Evolutionary conservation across 2,797 vertebrate species (phyloP).

Genomic region (Cetoscarus ocellatus): DNA sequence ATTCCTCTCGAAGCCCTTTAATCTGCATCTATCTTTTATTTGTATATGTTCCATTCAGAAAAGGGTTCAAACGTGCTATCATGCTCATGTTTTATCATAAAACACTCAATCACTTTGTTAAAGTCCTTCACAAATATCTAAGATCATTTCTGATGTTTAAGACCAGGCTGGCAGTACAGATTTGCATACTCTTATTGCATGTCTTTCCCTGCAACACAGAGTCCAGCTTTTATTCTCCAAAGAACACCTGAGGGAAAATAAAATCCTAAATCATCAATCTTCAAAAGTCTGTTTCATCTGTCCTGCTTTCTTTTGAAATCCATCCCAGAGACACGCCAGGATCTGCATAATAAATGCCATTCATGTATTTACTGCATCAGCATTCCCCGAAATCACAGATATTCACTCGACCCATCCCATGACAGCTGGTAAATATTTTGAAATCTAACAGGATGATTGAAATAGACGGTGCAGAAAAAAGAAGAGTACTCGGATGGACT

Average conservation of each 20-base stretch:
- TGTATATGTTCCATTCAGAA: constrained; percentile 2
- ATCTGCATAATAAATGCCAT: constrained; percentile 26
- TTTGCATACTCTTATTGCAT: neutral
- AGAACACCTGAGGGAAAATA: constrained; percentile 18
- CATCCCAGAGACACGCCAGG: constrained; percentile 21
- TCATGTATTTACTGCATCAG: constrained; percentile 19
- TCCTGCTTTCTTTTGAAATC: constrained; percentile 22
- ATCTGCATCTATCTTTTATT: constrained; percentile 9
- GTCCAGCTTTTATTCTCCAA: constrained; percentile 3
- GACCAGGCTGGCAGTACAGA: neutral
- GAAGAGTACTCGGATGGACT: neutral
- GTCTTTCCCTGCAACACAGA: neutral
- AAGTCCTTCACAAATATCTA: neutral
- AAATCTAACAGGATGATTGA: neutral
- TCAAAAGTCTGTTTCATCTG: constrained; percentile 11
- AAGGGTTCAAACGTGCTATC: neutral
- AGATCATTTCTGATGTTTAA: neutral
- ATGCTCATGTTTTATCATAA: neutral
- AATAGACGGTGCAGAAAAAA: constrained; percentile 24
- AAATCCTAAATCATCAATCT: constrained; percentile 21
- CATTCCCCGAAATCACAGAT: constrained; percentile 6
- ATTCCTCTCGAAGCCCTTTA: constrained; percentile 11
- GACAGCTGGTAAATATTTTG: constrained; percentile 5
- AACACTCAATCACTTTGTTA: neutral
- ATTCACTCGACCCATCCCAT: neutral